Percentiles rank a stretch among this genome's conserved stretches.
These are phyloP conservation scores for Bombycilla garrulus DNA, from an alignment of 2,113 vertebrate species.

Conservation along the genomic window DNA sequence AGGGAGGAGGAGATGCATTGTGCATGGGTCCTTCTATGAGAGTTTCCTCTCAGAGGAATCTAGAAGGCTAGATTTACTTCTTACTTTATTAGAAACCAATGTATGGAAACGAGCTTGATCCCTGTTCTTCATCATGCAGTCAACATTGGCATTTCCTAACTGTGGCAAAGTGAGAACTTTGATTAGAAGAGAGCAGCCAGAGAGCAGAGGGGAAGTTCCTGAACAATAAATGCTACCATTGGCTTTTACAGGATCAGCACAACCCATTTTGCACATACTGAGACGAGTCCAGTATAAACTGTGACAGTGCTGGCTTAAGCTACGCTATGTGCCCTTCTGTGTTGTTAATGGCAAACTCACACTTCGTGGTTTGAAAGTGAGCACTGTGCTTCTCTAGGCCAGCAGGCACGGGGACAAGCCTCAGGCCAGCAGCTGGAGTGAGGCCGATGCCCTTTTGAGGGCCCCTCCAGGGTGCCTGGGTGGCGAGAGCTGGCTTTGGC, in stretches of 20 bases:
- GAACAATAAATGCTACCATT: not conserved
- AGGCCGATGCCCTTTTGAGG: not conserved
- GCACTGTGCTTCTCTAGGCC: not conserved
- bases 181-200: not conserved
- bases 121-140: not conserved
- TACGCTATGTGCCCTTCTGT: not conserved
- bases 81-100: not conserved
- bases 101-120: not conserved
- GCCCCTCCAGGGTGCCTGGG: not conserved
- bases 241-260: not conserved
- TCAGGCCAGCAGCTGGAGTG: not conserved
- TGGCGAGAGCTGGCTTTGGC: not conserved
- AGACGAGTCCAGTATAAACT: not conserved
- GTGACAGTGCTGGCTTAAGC: not conserved
- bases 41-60: not conserved
- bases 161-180: not conserved
- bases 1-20: not conserved
- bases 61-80: not conserved
- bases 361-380: not conserved
- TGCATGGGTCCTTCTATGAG: not conserved
- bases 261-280: not conserved
- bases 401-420: not conserved
- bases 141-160: not conserved
- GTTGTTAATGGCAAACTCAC: not conserved
- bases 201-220: not conserved